These are phyloP conservation scores for Macrosoma leucophasiata DNA, from an alignment of 2,888 invertebrate species.

Conservation along the genomic window DNA sequence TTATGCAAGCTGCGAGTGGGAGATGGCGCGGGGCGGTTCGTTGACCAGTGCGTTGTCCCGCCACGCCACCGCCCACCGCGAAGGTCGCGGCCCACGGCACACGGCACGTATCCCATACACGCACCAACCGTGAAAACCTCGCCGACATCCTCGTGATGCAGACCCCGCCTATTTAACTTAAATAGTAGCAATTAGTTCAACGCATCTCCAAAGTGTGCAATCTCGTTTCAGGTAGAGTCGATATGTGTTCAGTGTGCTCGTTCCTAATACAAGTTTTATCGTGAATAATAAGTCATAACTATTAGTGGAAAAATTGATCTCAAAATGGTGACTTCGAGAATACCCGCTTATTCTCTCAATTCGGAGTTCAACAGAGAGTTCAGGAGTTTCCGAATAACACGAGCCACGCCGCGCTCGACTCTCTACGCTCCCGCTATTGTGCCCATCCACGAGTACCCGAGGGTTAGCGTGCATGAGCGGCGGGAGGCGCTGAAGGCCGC, in stretches of 20 bases:
- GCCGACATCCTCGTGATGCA: conserved; percentile 21
- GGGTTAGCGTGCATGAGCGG: conserved; percentile 74
- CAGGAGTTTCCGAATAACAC: conserved; percentile 74
- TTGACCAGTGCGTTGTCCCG: conserved; percentile 73
- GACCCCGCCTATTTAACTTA: conserved; percentile 6
- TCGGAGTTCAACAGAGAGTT: conserved; percentile 78
- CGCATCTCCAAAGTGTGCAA: conserved; percentile 36
- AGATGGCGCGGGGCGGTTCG: conserved; percentile 64
- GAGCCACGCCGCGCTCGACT: conserved; percentile 68
- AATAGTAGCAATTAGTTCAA: conserved; percentile 34
- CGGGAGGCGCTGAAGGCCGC: conserved; percentile 71
- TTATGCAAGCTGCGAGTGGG: conserved; percentile 60
- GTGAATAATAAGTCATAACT: conserved; percentile 47
- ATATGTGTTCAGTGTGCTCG: conserved; percentile 69
- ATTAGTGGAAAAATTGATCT: conserved; percentile 68
- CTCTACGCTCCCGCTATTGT: conserved; percentile 72
- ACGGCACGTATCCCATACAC: conserved; percentile 34
- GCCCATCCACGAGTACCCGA: conserved; percentile 77
- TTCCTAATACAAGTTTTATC: conserved; percentile 55
- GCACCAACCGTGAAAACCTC: conserved; percentile 32
- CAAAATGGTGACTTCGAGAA: conserved; percentile 79
- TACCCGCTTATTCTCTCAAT: conserved; percentile 78
- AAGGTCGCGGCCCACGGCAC: conserved; percentile 66
- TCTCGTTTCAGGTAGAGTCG: conserved; percentile 59
- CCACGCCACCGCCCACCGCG: conserved; percentile 62